phyloP scores from a whole-genome alignment of 2,113 vertebrate genomes.

The cat (Felis catus) region DNA sequence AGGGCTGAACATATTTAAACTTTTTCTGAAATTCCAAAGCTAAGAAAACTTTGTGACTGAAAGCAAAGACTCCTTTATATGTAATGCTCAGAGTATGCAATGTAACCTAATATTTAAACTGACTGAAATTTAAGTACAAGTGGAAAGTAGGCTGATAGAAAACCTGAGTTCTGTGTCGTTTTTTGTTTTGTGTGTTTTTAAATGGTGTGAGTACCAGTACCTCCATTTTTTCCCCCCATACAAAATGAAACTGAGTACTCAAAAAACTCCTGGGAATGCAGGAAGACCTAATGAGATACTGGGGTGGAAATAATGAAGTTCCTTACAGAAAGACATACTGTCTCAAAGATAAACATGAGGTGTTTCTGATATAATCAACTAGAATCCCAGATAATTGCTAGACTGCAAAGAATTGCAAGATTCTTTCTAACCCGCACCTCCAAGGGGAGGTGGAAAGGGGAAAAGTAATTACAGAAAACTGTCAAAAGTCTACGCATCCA shows the following conservation, averaged over 20 bases:
- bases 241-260: background rate
- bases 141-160: background rate
- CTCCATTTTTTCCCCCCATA: background rate
- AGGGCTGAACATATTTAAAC: background rate
- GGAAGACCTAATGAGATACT: background rate
- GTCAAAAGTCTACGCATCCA: background rate
- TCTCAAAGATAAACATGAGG: slow-evolving; percentile 6
- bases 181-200: background rate
- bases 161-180: background rate
- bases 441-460: background rate
- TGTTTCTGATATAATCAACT: background rate
- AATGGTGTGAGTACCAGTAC: background rate
- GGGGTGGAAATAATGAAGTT: background rate
- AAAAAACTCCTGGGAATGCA: background rate
- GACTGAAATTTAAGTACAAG: slow-evolving; percentile 8
- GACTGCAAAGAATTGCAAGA: background rate
- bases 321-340: background rate
- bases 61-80: background rate
- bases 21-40: slow-evolving; percentile 3
- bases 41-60: background rate
- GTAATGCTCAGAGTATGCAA: background rate
- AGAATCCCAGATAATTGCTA: background rate
- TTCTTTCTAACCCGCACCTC: background rate
- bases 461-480: slow-evolving; percentile 1
- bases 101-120: background rate